Evolutionary conservation across 2,113 vertebrate genomes (phyloP).

Genomic region (Crotophaga sulcirostris): DNA sequence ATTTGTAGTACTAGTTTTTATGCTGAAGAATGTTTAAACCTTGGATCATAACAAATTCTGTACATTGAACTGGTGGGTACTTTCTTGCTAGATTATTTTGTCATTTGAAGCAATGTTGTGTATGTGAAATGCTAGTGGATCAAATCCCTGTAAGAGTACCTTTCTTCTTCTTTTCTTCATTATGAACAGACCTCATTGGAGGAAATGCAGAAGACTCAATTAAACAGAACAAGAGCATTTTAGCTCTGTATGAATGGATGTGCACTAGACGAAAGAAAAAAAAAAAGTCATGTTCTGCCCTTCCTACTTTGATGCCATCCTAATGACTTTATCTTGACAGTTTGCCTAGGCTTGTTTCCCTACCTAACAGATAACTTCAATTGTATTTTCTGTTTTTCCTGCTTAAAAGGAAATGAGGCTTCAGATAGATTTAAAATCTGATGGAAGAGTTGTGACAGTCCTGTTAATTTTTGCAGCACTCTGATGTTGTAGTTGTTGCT

Average conservation of each 20-base stretch:
- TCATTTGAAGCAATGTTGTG: neutral
- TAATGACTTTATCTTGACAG: neutral
- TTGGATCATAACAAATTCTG: neutral
- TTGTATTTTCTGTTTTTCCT: neutral
- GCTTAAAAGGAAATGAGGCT: neutral
- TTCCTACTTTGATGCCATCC: neutral
- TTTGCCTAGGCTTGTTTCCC: neutral
- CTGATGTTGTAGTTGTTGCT: neutral
- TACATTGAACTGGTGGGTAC: rapidly evolving
- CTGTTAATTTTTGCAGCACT: neutral
- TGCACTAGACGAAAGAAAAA: rapidly evolving
- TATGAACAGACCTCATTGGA: neutral
- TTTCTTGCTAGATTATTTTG: neutral
- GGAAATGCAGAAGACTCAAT: neutral
- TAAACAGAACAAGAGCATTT: neutral
- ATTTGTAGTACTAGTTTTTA: neutral
- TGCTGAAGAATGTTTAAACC: neutral
- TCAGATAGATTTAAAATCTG: neutral
- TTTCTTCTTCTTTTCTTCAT: neutral
- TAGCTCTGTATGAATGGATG: neutral
- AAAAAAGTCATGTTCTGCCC: neutral
- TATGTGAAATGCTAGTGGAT: neutral
- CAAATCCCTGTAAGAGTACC: neutral
- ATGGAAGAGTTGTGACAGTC: neutral
- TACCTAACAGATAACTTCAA: neutral